Conservation (phyloP, 2,888 invertebrate species). For the Drosophila suboccidentalis region DNA sequence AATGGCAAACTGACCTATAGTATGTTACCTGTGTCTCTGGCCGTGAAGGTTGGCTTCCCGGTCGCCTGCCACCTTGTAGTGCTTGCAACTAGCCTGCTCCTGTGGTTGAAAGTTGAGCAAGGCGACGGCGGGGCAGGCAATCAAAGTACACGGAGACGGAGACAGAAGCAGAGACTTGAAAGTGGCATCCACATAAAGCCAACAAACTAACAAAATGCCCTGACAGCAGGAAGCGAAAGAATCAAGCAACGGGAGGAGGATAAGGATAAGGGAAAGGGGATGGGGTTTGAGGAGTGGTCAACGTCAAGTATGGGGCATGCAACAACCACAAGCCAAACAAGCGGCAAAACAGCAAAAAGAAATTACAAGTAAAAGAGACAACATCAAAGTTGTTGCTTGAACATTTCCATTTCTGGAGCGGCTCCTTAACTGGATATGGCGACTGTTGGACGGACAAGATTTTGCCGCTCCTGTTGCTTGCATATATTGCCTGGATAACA, state of each 20-base stretch:
- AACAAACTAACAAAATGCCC: conserved; percentile 46
- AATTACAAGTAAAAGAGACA: conserved; percentile 57
- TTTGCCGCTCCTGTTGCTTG: conserved; percentile 9
- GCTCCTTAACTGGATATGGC: conserved; percentile 14
- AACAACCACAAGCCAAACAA: conserved; percentile 72
- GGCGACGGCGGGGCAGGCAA: conserved; percentile 43
- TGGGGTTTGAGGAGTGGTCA: background rate
- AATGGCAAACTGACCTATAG: conserved; percentile 12
- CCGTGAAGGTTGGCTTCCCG: conserved; percentile 6
- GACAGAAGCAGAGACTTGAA: conserved; percentile 60
- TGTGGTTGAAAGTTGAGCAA: conserved; percentile 68
- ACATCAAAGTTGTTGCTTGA: conserved; percentile 64
- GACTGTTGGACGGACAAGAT: conserved; percentile 17
- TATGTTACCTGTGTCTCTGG: conserved; percentile 24
- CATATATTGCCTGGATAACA: conserved; percentile 49
- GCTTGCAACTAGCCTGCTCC: conserved; percentile 22
- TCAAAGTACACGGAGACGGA: conserved; percentile 64
- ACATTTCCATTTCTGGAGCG: conserved; percentile 37
- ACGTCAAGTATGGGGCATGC: conserved; percentile 24
- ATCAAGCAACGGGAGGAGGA: background rate
- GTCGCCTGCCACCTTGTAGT: conserved; percentile 17
- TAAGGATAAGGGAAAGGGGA: background rate
- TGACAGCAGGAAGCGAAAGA: conserved; percentile 26
- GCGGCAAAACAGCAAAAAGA: conserved; percentile 61
- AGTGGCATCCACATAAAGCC: conserved; percentile 61